phyloP scores from a whole-genome alignment of 1,140 invertebrate species.

The Ladona fulva region DNA sequence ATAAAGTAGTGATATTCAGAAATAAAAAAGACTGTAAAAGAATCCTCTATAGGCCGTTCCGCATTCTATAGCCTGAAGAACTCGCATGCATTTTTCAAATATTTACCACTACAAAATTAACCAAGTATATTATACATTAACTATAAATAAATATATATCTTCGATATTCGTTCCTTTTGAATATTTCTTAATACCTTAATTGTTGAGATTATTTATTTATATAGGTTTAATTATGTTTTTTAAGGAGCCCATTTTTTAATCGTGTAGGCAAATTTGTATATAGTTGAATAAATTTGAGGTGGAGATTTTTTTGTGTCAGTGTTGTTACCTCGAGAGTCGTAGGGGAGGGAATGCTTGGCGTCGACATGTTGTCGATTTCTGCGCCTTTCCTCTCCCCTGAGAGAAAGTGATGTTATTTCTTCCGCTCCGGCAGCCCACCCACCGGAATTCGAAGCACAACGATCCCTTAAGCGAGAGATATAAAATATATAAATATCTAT shows the following conservation, averaged over 20 bases:
- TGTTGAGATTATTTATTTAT: slow-evolving; percentile 8
- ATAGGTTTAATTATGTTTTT: not conserved
- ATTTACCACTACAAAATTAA: not conserved
- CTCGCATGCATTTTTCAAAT: not conserved
- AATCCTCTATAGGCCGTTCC: not conserved
- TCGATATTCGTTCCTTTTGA: slow-evolving; percentile 1
- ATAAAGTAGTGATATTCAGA: not conserved
- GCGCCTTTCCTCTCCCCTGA: not conserved
- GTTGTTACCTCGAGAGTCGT: not conserved
- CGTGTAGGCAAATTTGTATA: not conserved
- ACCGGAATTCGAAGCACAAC: slow-evolving; percentile 3
- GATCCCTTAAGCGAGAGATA: not conserved
- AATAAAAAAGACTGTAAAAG: not conserved
- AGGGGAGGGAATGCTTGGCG: not conserved
- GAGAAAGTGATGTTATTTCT: not conserved
- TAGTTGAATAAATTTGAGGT: not conserved
- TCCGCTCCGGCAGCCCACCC: not conserved
- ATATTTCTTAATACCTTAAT: not conserved
- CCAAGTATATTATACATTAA: not conserved
- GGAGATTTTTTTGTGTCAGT: slow-evolving; percentile 6
- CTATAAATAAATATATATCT: not conserved
- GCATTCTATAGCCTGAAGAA: not conserved
- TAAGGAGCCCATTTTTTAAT: not conserved
- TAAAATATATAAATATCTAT: no score
- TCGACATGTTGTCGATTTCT: not conserved